Percentiles rank a stretch among this genome's conserved stretches.
phyloP scores from a whole-genome alignment of 1,140 invertebrate genomes.

The Drosophila bocki region DNA sequence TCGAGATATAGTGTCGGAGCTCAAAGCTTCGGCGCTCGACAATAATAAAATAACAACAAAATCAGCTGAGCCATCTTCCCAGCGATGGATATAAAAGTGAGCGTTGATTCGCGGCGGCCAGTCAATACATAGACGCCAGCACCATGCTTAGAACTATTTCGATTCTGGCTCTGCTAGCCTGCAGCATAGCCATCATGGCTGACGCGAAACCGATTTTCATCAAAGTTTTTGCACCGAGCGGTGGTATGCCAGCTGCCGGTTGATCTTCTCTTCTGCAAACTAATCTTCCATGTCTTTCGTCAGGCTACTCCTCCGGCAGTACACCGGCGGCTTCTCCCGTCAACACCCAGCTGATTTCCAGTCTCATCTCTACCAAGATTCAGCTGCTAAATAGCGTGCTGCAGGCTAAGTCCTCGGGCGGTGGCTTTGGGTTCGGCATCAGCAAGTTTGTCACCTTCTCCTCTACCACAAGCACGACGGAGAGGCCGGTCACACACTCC shows the following conservation, averaged over 20 bases:
- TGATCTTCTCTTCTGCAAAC: background rate
- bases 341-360: conserved; percentile 58
- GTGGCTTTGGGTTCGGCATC: conserved; percentile 53
- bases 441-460: conserved; percentile 42
- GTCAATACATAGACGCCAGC: conserved; percentile 47
- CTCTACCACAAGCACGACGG: conserved; percentile 44
- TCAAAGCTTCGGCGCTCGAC: conserved; percentile 45
- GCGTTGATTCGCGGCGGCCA: conserved; percentile 36
- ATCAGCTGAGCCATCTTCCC: conserved; percentile 38
- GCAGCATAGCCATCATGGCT: conserved; percentile 31
- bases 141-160: conserved; percentile 60
- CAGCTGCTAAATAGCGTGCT: conserved; percentile 54
- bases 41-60: conserved; percentile 52
- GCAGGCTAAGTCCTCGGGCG: conserved; percentile 54
- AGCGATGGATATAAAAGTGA: conserved; percentile 63
- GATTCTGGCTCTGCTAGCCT: conserved; percentile 51
- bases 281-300: background rate
- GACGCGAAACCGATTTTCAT: conserved; percentile 60
- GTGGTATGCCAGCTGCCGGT: conserved; percentile 31
- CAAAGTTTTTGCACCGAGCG: conserved; percentile 60
- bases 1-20: conserved; percentile 29
- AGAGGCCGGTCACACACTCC: conserved; percentile 42
- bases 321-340: conserved; percentile 36
- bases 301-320: conserved; percentile 45
- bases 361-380: conserved; percentile 51